Percentiles rank a stretch among this genome's conserved stretches.
Conservation (phyloP, 2,797 vertebrate species). For the Hozukius guyotensis region DNA sequence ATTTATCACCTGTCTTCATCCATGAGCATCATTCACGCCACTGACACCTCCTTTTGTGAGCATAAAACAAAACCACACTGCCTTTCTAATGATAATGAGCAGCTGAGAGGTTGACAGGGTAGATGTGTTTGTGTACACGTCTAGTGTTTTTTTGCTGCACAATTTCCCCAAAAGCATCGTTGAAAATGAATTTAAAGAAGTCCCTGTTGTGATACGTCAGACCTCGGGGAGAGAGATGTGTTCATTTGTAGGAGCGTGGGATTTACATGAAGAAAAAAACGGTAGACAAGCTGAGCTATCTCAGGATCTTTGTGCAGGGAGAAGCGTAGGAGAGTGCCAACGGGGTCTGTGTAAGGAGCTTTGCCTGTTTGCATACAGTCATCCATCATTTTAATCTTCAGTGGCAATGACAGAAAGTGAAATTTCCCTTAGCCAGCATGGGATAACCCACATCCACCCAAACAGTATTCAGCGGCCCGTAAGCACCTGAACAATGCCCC, state of each 20-base stretch:
- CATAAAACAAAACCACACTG: neutral
- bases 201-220: constrained; percentile 2
- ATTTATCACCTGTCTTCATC: constrained; percentile 51
- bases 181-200: constrained; percentile 19
- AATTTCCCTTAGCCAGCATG: constrained; percentile 53
- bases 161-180: neutral
- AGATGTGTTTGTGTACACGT: neutral
- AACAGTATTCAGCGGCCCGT: constrained; percentile 31
- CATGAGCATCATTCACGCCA: constrained; percentile 44
- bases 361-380: constrained; percentile 68
- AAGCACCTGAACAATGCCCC: constrained; percentile 53
- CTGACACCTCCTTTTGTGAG: constrained; percentile 16
- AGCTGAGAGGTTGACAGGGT: constrained; percentile 11
- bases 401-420: constrained; percentile 59
- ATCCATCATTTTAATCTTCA: constrained; percentile 75
- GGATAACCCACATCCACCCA: constrained; percentile 49
- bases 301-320: constrained; percentile 42
- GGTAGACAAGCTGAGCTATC: constrained; percentile 46
- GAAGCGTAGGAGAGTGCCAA: constrained; percentile 41
- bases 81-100: constrained; percentile 36
- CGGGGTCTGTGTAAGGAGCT: constrained; percentile 54
- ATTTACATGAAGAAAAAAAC: constrained; percentile 27
- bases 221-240: constrained; percentile 18
- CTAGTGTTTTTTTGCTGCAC: neutral
- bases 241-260: constrained; percentile 25